Conservation (phyloP, 2,888 invertebrate genomes). For the Patella pellucida region DNA sequence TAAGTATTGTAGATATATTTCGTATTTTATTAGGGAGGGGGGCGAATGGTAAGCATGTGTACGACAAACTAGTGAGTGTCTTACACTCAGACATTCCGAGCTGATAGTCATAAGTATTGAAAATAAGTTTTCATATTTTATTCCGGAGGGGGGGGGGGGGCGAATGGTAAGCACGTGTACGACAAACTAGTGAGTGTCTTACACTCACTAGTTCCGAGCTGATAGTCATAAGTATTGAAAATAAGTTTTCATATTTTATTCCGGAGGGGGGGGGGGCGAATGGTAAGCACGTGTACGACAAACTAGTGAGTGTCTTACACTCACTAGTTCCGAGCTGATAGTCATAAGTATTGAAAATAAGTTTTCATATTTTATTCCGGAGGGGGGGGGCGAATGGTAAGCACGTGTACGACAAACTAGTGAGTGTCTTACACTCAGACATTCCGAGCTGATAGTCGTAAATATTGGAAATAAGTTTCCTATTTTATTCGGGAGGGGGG, state of each 20-base stretch:
- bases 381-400: no score
- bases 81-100: slow-evolving; percentile 87
- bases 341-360: slow-evolving; percentile 77
- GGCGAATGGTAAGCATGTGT: slow-evolving; percentile 84
- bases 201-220: slow-evolving; percentile 88
- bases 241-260: background rate
- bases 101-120: slow-evolving; percentile 84
- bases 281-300: slow-evolving; percentile 83
- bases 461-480: slow-evolving; percentile 71
- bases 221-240: slow-evolving; percentile 81
- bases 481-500: background rate
- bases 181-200: slow-evolving; percentile 86
- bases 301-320: slow-evolving; percentile 86
- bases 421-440: slow-evolving; percentile 87
- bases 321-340: slow-evolving; percentile 90
- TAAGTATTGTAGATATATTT: slow-evolving; percentile 74
- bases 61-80: slow-evolving; percentile 85
- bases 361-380: background rate
- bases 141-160: no score
- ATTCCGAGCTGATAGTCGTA: slow-evolving; percentile 90
- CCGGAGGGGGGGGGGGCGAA: no score
- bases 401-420: slow-evolving; percentile 83
- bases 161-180: slow-evolving; percentile 82
- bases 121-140: background rate
- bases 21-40: background rate